These are phyloP conservation scores for Drosophila aff. DNA, from an alignment of 1,140 invertebrate genomes.

Conservation along the genomic window DNA sequence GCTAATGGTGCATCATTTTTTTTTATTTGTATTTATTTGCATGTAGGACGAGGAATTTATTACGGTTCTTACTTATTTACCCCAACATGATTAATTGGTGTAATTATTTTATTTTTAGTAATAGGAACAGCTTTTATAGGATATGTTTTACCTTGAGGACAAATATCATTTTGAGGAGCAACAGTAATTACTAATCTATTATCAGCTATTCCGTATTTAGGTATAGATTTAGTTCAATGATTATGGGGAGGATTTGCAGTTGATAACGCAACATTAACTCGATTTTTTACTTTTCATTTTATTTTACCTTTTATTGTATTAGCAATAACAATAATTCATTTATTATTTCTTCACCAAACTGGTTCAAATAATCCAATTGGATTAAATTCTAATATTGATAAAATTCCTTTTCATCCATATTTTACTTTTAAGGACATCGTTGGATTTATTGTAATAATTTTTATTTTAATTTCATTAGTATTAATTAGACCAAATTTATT, in stretches of 20 bases:
- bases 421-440: constrained; percentile 87
- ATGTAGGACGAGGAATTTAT: constrained; percentile 47
- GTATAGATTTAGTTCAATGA: constrained; percentile 87
- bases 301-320: constrained; percentile 89
- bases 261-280: constrained; percentile 88
- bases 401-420: constrained; percentile 88
- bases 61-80: constrained; percentile 42
- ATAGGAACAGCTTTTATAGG: constrained; percentile 90
- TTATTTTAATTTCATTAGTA: constrained; percentile 85
- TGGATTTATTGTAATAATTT: constrained; percentile 86
- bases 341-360: constrained; percentile 88
- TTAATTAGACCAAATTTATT: constrained; percentile 87
- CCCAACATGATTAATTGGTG: constrained; percentile 86
- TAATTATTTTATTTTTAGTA: constrained; percentile 87
- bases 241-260: constrained; percentile 90
- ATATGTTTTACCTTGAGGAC: constrained; percentile 89
- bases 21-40: constrained; percentile 58
- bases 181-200: constrained; percentile 90
- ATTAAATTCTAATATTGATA: constrained; percentile 87
- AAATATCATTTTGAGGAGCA: constrained; percentile 91
- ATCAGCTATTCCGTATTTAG: constrained; percentile 87
- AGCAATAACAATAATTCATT: constrained; percentile 87
- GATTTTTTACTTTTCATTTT: constrained; percentile 91
- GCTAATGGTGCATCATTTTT: too few species aligned
- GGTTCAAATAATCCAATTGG: constrained; percentile 88